These are phyloP conservation scores for Musca domestica DNA, from an alignment of 1,140 invertebrate genomes.

Conservation along the genomic window DNA sequence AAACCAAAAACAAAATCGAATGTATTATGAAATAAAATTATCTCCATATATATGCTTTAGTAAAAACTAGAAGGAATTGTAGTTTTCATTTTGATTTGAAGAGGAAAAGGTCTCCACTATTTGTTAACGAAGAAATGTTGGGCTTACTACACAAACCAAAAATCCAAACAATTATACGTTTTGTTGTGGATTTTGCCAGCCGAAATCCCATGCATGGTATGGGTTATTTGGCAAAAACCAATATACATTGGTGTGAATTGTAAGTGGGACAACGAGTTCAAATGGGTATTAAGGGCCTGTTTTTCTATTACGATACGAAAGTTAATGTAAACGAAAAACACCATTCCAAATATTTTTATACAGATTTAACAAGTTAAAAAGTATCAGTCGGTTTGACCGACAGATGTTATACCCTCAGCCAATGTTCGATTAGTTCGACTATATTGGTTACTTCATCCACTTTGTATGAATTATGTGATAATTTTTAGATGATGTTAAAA, in stretches of 20 bases:
- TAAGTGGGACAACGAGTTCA: background rate
- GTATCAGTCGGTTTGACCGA: too few relatives aligned
- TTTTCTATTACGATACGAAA: too few relatives aligned
- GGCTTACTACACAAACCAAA: background rate
- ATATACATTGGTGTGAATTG: conserved; percentile 23
- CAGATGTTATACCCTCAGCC: too few relatives aligned
- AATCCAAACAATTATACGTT: background rate
- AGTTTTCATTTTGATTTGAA: background rate
- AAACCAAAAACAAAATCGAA: too few relatives aligned
- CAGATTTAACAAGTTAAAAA: too few relatives aligned
- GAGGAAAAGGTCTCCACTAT: background rate
- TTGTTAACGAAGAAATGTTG: background rate
- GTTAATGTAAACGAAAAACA: too few relatives aligned
- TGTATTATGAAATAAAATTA: background rate
- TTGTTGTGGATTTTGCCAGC: conserved; percentile 2
- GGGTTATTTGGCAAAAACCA: conserved; percentile 11
- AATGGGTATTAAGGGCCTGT: too few relatives aligned
- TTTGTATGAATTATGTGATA: too few relatives aligned
- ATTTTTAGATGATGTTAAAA: too few relatives aligned
- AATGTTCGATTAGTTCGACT: too few relatives aligned
- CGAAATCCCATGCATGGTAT: conserved; percentile 15
- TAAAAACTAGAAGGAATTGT: conserved; percentile 8
- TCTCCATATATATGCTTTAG: conserved; percentile 15
- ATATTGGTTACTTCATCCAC: too few relatives aligned
- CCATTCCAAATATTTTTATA: too few relatives aligned